phyloP scores from a whole-genome alignment of 1,140 invertebrate species.

The Euwallacea similis region DNA sequence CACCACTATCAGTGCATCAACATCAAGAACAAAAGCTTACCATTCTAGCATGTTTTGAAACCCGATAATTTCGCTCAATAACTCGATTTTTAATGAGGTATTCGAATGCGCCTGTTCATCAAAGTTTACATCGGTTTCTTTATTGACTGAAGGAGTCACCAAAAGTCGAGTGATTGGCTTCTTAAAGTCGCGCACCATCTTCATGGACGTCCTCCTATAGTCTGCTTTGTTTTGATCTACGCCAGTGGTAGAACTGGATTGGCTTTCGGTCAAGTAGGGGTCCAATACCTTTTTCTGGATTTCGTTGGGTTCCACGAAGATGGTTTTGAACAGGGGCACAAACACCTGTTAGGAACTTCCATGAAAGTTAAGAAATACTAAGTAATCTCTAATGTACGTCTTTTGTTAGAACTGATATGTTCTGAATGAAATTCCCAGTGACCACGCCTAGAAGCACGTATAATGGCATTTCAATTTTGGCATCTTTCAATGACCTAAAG shows the following conservation, averaged over 20 bases:
- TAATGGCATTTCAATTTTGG: slow-evolving; percentile 62
- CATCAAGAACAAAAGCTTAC: slow-evolving; percentile 15
- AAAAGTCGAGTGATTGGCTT: slow-evolving; percentile 46
- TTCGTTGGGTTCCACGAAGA: slow-evolving; percentile 48
- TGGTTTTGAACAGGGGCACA: slow-evolving; percentile 37
- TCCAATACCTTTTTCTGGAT: slow-evolving; percentile 42
- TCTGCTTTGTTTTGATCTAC: slow-evolving; percentile 44
- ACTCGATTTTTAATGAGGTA: slow-evolving; percentile 42
- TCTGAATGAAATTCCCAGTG: slow-evolving; percentile 60
- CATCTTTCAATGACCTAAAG: slow-evolving; percentile 57
- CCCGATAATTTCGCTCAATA: slow-evolving; percentile 39
- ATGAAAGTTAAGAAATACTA: background rate
- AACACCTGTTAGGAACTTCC: slow-evolving; percentile 32
- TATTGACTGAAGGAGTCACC: background rate
- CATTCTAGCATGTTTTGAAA: slow-evolving; percentile 31
- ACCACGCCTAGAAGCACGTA: slow-evolving; percentile 65
- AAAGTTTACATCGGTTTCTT: slow-evolving; percentile 32
- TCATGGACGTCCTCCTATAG: slow-evolving; percentile 59
- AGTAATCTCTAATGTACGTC: slow-evolving; percentile 38
- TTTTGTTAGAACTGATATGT: slow-evolving; percentile 56
- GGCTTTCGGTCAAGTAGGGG: slow-evolving; percentile 12
- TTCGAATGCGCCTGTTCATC: slow-evolving; percentile 34
- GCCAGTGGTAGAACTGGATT: background rate
- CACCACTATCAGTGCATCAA: background rate
- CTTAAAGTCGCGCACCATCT: slow-evolving; percentile 54